phyloP scores from a whole-genome alignment of 1,140 invertebrate genomes.

The Zaprionus inermis region DNA sequence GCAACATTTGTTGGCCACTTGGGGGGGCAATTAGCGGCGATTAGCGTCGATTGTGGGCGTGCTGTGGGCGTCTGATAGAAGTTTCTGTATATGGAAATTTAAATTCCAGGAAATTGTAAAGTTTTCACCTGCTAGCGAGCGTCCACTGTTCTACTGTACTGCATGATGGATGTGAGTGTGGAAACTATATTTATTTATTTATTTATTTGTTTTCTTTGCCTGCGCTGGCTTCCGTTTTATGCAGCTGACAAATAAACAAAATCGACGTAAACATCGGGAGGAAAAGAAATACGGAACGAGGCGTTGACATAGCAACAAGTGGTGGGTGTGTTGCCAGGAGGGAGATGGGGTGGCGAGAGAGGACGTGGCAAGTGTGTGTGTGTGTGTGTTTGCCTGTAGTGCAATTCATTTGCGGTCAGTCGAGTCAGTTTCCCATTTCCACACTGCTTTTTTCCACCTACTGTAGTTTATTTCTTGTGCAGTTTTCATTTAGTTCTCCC shows the following conservation, averaged over 20 bases:
- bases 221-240: slow-evolving; percentile 34
- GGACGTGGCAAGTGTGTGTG: not conserved
- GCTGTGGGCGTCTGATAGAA: no score
- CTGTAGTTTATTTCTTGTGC: not conserved
- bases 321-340: slow-evolving; percentile 33
- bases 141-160: not conserved
- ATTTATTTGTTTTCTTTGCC: slow-evolving; percentile 19
- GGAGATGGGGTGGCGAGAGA: not conserved
- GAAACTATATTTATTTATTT: slow-evolving; percentile 12
- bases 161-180: slow-evolving; percentile 21
- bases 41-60: slow-evolving; percentile 33
- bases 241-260: slow-evolving; percentile 31
- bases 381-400: not conserved
- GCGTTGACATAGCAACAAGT: slow-evolving; percentile 80
- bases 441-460: not conserved
- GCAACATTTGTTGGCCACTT: slow-evolving; percentile 25
- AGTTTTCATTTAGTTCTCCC: slow-evolving; percentile 25
- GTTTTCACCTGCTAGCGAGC: not conserved
- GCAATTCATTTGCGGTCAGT: slow-evolving; percentile 65
- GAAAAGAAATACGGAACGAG: slow-evolving; percentile 48
- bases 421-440: slow-evolving; percentile 1
- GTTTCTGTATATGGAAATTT: no score
- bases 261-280: slow-evolving; percentile 37
- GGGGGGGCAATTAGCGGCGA: slow-evolving; percentile 26
- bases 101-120: not conserved